Evolutionary conservation across 2,113 vertebrate genomes (phyloP).

Genomic region (Cinclus mexicanus): DNA sequence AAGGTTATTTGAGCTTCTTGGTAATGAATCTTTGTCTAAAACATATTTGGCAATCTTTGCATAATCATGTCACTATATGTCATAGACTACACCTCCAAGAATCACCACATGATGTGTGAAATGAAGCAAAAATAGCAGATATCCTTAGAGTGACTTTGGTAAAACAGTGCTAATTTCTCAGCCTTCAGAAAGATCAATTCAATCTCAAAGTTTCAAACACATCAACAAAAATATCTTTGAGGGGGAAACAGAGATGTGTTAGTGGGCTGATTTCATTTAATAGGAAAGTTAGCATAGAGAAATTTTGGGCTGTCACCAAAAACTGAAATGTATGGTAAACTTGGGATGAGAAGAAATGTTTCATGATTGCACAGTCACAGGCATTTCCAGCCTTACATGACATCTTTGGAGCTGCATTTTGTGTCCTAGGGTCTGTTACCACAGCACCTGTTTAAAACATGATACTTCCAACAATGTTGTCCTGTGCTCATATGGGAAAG

Average conservation of each 20-base stretch:
- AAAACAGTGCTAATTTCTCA: neutral
- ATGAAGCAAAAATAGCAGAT: slow-evolving; percentile 24
- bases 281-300: neutral
- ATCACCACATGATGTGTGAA: slow-evolving; percentile 15
- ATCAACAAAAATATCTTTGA: neutral
- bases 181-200: neutral
- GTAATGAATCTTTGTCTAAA: slow-evolving; percentile 2
- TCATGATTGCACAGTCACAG: neutral
- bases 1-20: neutral
- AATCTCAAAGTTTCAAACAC: neutral
- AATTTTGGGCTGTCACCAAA: neutral
- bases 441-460: neutral
- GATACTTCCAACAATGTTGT: neutral
- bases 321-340: neutral
- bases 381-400: neutral
- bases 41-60: neutral
- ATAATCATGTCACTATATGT: slow-evolving; percentile 22
- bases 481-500: neutral
- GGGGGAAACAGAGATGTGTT: neutral
- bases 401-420: neutral
- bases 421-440: neutral
- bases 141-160: slow-evolving; percentile 9
- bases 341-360: neutral
- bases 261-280: neutral
- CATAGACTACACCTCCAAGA: slow-evolving; percentile 17